A percentile compares a stretch with the other conserved stretches of the same genome.
These are phyloP conservation scores for Meganola albula DNA, from an alignment of 2,888 invertebrate genomes.

Conservation along the genomic window DNA sequence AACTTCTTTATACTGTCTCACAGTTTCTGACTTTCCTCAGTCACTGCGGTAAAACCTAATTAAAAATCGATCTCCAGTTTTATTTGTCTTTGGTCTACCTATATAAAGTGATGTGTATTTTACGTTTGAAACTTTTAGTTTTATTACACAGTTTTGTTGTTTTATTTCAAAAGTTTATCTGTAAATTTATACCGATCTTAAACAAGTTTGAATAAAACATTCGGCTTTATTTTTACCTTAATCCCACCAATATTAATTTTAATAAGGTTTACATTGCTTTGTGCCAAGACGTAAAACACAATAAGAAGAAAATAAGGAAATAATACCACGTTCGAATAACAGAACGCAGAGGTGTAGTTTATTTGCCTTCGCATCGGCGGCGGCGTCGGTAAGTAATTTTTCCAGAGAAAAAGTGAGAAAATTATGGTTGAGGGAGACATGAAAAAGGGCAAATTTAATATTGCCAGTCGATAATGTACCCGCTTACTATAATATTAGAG, in stretches of 20 bases:
- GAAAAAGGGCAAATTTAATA: constrained; percentile 39
- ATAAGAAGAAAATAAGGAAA: constrained; percentile 17
- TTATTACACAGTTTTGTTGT: no score
- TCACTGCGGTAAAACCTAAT: constrained; percentile 46
- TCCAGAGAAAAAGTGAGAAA: constrained; percentile 22
- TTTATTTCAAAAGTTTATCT: no score
- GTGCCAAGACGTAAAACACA: constrained; percentile 12
- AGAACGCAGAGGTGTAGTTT: constrained; percentile 29
- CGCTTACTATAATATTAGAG: constrained; percentile 40
- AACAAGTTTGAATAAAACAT: no score
- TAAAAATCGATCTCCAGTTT: constrained; percentile 35
- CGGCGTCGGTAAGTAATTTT: constrained; percentile 29
- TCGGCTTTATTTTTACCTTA: no score
- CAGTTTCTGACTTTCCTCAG: constrained; percentile 29
- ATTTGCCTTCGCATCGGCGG: constrained; percentile 25
- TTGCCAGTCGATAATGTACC: constrained; percentile 38
- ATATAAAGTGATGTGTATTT: constrained; percentile 1
- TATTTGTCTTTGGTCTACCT: constrained; percentile 15
- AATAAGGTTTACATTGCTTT: no score
- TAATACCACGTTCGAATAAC: constrained; percentile 28
- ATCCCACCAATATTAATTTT: no score
- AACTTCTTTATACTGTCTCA: constrained; percentile 56
- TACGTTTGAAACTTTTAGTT: no score
- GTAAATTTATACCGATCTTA: no score
- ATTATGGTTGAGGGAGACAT: constrained; percentile 27